Evolutionary conservation across 2,113 vertebrate genomes (phyloP), one percentile per base, ranked within the genome.

Genomic region (Oreochromis niloticus): DNA sequence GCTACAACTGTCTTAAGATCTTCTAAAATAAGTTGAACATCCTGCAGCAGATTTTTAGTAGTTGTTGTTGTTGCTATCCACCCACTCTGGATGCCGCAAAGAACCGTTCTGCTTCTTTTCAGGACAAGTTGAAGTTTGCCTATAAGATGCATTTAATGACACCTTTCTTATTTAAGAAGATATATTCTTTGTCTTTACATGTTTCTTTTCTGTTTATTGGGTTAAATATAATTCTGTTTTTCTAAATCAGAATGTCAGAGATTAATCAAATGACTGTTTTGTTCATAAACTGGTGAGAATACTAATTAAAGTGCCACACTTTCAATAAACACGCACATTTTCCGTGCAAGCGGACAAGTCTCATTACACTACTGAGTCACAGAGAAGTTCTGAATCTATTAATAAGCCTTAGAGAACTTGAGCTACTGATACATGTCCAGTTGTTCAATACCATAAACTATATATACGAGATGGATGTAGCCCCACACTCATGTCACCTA

Each of bases 1-100:
- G 91, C 92, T 41, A 81, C 57, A 82, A 80, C 86, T 13, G 85
- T 91, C 88, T 91, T 83, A 83, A 91, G 85, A 91, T 88, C 85
- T 68, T 82, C 93, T 89, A 90, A 89, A 92, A 91, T 78, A 88
- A 90, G 81, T 30, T 50, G 14, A 84, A 43, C 24, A 79, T 34
- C 90, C 85, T 59, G 78, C 81, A 89, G 91, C 87, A 85, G 81
- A 82, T 85, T 90, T 88, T 50, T 32, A 30, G 41, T 83, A 8
- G 71, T 52, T 22, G 55, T 27, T 87, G 17, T 48, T 81, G 88
- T 81, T 90, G 30, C 78, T 27, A 3, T 82, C 84, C 87, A 80
- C 85, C 66, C 81, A 85, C 90, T 56, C 46, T n/a, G 48, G 52
- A 66, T 55, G 24, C 55, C 2, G 0, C 61, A 39, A 66, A 22